Conservation (phyloP, 2,797 vertebrate species). For the Peromyscus aztecus region DNA sequence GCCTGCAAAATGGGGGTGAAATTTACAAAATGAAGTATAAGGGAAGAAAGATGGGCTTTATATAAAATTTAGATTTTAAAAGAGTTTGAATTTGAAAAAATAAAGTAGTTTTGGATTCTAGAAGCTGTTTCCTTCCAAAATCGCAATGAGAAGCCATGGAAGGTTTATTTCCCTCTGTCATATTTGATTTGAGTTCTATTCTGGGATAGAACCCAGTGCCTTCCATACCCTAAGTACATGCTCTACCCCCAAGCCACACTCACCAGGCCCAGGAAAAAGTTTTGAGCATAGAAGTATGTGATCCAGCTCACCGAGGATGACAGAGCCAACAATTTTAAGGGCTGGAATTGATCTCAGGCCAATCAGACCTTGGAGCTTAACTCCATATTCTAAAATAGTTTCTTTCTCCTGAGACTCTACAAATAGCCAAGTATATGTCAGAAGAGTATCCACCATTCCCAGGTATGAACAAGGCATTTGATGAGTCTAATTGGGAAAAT, state of each 20-base stretch:
- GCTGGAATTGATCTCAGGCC: background rate
- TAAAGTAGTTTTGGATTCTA: background rate
- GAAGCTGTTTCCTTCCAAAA: background rate
- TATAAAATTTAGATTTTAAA: background rate
- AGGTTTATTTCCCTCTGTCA: background rate
- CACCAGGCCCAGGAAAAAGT: background rate
- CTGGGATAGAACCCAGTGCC: background rate
- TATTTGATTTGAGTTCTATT: background rate
- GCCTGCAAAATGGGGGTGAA: background rate
- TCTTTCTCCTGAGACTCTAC: background rate
- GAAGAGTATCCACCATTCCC: rapidly evolving
- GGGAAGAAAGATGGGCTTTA: background rate
- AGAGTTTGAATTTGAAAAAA: background rate
- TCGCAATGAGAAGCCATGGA: background rate
- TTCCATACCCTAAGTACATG: too few relatives aligned
- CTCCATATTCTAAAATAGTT: background rate
- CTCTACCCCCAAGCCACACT: background rate
- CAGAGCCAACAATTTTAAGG: background rate
- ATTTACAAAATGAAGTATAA: background rate
- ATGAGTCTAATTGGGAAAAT: background rate
- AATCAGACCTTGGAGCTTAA: background rate
- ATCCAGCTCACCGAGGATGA: background rate
- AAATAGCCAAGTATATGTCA: background rate
- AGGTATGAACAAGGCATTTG: background rate
- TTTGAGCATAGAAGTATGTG: background rate